Conservation (phyloP, 2,888 invertebrate species). For the Perdita meconis region DNA sequence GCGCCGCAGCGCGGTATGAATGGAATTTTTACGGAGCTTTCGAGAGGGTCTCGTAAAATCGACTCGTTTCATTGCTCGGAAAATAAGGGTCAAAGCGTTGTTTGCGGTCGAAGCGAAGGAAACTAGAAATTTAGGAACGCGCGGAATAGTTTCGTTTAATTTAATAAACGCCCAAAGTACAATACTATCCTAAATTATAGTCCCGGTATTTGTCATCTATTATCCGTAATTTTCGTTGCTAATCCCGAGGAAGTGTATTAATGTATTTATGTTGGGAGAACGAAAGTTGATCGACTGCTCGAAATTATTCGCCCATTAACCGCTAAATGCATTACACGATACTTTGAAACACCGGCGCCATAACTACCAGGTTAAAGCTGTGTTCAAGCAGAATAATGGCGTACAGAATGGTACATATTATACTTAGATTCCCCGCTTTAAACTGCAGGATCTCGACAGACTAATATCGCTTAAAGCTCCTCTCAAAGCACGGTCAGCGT, state of each 20-base stretch:
- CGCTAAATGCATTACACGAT: constrained; percentile 19
- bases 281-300: constrained; percentile 18
- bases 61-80: constrained; percentile 28
- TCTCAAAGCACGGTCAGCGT: constrained; percentile 27
- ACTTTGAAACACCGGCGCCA: constrained; percentile 23
- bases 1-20: constrained; percentile 30
- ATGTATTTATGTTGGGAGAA: not conserved
- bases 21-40: constrained; percentile 46
- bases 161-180: not conserved
- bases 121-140: not conserved
- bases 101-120: constrained; percentile 1
- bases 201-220: not conserved
- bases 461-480: constrained; percentile 47
- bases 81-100: constrained; percentile 28
- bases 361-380: constrained; percentile 30
- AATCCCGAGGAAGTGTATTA: not conserved
- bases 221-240: not conserved
- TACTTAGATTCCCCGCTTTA: constrained; percentile 39
- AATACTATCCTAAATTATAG: not conserved
- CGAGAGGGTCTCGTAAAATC: constrained; percentile 4
- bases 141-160: not conserved
- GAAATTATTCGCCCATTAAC: constrained; percentile 22
- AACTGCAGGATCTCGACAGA: constrained; percentile 34
- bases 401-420: constrained; percentile 19
- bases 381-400: constrained; percentile 30